Evolutionary conservation across 2,797 vertebrate species (phyloP).

Genomic region (Pipistrellus pygmaeus): DNA sequence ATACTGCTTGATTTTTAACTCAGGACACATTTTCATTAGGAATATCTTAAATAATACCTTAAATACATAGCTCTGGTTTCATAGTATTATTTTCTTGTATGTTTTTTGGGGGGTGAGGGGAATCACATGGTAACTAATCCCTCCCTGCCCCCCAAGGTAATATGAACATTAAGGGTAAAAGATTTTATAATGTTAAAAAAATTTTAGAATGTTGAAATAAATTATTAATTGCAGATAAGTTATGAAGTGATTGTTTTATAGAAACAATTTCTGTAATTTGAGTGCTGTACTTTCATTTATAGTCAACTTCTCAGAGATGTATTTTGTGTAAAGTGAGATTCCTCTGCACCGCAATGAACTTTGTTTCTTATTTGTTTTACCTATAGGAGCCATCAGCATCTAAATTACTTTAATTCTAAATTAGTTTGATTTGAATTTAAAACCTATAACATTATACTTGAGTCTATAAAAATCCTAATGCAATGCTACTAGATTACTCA

Average conservation of each 20-base stretch:
- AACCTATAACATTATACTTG: too few relatives aligned
- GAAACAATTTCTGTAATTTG: slow-evolving; percentile 28
- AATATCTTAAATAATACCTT: slow-evolving; percentile 32
- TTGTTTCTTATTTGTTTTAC: too few relatives aligned
- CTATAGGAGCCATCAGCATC: too few relatives aligned
- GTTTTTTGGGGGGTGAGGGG: not conserved
- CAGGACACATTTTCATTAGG: slow-evolving; percentile 24
- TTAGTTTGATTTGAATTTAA: too few relatives aligned
- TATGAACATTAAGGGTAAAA: slow-evolving; percentile 23
- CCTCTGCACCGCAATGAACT: too few relatives aligned
- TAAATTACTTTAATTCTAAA: too few relatives aligned
- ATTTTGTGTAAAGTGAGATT: not conserved
- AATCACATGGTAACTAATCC: not conserved
- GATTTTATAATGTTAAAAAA: not conserved
- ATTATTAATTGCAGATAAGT: slow-evolving; percentile 6
- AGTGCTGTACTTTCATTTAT: not conserved
- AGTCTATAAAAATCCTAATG: too few relatives aligned
- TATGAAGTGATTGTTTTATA: slow-evolving; percentile 10
- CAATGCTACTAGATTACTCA: too few relatives aligned
- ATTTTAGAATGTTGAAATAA: not conserved
- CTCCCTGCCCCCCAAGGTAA: not conserved
- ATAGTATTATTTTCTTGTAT: not conserved
- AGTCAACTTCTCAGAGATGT: not conserved
- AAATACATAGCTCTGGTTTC: not conserved
- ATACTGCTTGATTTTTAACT: slow-evolving; percentile 44